phyloP scores from a whole-genome alignment of 2,797 vertebrate genomes.

The Miichthys miiuy region DNA sequence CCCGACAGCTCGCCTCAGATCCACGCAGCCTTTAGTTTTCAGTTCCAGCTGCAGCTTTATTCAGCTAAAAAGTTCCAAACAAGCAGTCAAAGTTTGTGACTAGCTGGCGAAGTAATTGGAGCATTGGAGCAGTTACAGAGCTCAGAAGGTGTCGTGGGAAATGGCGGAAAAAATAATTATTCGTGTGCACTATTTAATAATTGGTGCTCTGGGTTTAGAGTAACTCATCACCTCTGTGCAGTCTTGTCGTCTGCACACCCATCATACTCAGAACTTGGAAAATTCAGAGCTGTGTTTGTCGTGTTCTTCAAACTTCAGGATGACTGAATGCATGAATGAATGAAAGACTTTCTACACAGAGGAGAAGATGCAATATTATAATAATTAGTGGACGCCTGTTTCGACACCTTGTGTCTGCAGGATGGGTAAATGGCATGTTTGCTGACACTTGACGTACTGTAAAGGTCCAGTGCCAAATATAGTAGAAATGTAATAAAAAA shows the following conservation, averaged over 20 bases:
- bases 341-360: no score
- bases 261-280: background rate
- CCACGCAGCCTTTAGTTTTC: constrained; percentile 13
- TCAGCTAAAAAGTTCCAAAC: background rate
- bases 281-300: background rate
- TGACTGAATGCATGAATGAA: background rate
- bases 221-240: background rate
- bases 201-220: background rate
- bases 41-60: constrained; percentile 7
- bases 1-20: background rate
- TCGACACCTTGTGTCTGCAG: no score
- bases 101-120: background rate
- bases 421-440: no score
- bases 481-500: no score
- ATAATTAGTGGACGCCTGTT: no score
- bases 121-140: background rate
- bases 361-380: no score
- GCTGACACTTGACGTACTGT: no score
- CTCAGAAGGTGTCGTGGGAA: no score
- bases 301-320: background rate
- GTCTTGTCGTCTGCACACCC: no score
- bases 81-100: background rate
- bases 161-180: no score
- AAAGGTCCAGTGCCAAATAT: no score
- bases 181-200: background rate